Conservation (phyloP, 2,888 invertebrate species). For the Drosophila paranaensis region DNA sequence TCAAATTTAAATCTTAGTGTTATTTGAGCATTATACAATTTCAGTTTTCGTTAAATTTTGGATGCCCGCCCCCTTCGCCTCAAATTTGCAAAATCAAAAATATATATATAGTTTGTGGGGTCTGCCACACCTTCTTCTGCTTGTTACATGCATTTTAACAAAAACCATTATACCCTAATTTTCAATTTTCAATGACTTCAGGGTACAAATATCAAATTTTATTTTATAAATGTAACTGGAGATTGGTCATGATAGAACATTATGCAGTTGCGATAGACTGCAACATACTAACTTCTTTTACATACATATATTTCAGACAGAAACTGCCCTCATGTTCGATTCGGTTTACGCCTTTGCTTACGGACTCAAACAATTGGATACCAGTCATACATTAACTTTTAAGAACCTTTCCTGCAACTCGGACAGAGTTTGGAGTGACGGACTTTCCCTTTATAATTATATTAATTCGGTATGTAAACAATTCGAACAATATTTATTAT, state of each 20-base stretch:
- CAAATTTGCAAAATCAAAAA: no score
- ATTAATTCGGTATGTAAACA: conserved; percentile 87
- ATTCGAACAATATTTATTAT: neutral
- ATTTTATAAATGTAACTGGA: neutral
- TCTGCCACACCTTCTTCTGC: no score
- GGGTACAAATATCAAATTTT: no score
- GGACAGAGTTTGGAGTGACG: conserved; percentile 92
- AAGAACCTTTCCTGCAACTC: conserved; percentile 93
- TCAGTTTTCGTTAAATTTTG: no score
- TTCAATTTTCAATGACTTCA: no score
- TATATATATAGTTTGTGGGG: no score
- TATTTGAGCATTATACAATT: no score
- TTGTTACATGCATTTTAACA: no score
- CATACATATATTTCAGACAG: conserved; percentile 87
- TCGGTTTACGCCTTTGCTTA: conserved; percentile 93
- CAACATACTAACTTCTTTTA: neutral
- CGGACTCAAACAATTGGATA: conserved; percentile 90
- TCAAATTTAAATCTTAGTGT: no score
- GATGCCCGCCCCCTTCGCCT: no score
- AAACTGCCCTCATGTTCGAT: conserved; percentile 94
- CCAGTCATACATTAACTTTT: conserved; percentile 88
- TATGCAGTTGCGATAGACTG: no score
- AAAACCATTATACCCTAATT: no score
- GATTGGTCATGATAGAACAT: neutral
- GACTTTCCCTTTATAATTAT: conserved; percentile 90